Percentiles rank a stretch among this genome's conserved stretches.
Evolutionary conservation across 1,140 invertebrate genomes (phyloP).

Genomic region (Aphaenogaster rudis): DNA sequence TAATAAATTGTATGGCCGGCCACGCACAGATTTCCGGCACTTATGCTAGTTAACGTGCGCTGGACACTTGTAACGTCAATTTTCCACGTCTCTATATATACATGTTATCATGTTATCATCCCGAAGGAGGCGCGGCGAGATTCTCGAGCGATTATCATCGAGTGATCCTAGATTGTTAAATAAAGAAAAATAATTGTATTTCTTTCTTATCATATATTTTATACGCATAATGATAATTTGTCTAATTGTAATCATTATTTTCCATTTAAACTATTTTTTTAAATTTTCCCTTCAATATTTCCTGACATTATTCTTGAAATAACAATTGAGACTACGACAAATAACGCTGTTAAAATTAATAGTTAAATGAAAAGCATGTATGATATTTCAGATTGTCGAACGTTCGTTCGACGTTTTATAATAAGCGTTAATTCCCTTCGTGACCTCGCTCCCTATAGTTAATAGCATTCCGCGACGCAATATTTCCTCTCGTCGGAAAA

Average conservation of each 20-base stretch:
- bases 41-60: conserved; percentile 29
- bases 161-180: background rate
- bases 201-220: background rate
- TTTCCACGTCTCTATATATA: conserved; percentile 33
- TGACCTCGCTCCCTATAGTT: conserved; percentile 4
- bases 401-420: background rate
- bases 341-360: background rate
- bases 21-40: conserved; percentile 39
- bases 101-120: background rate
- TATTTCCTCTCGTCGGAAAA: conserved; percentile 21
- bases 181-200: background rate
- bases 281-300: background rate
- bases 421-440: background rate
- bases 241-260: conserved; percentile 8
- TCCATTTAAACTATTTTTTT: background rate
- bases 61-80: conserved; percentile 42
- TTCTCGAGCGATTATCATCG: background rate
- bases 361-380: background rate
- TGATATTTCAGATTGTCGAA: background rate
- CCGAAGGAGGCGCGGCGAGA: background rate
- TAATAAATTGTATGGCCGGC: conserved; percentile 41
- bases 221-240: background rate
- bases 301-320: background rate
- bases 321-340: background rate
- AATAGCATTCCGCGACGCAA: conserved; percentile 15